Base-by-base conservation (phyloP, 1,140 invertebrate genomes). In the Drosophila chauvacae region DNA sequence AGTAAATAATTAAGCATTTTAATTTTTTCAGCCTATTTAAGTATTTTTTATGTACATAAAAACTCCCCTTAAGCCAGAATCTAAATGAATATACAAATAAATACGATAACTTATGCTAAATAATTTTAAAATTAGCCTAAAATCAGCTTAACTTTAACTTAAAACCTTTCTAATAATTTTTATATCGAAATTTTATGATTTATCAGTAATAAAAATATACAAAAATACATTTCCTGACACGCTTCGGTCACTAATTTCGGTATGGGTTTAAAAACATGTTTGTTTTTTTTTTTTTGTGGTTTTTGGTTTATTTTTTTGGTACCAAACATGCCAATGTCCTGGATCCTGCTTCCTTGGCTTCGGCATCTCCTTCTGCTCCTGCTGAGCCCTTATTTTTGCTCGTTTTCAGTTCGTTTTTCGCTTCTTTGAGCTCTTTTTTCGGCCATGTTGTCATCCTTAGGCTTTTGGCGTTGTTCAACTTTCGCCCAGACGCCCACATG, bases 391-490 rank as follows among this genome's bases (percentile, higher is more conserved):
- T 58, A 51, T 41, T 18, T 47, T 59, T 50, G 37, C 20, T 50
- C 61, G 44, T 57, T 62, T 57, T 51, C 39, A 39, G 26, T 28
- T 39, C 13, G 64, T 53, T 45, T 39, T 30, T 41, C 44, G 26
- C 37, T 47, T 26, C 23, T 23, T 47, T 68, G 30, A 59, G 28
- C 59, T 56, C 18, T 61, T 42, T 84, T 45, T 60, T 48, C 45
- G 62, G 53, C 30, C 66, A 55, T 78, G 48, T 68, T 84, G 81
- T 81, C 81, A 77, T 77, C 74, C 78, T 78, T 77, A 77, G 84
- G 80, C 84, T 80, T 77, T 69, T 77, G 62, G 58, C 77, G 70
- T 55, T 85, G 73, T 66, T 84, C 64, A 80, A 84, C 70, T 75
- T 62, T 70, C 74, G 51, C 75, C 74, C 74, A 53, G 57, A 81